Conservation (phyloP, 2,113 vertebrate genomes). For the Aleadryas rufinucha region DNA sequence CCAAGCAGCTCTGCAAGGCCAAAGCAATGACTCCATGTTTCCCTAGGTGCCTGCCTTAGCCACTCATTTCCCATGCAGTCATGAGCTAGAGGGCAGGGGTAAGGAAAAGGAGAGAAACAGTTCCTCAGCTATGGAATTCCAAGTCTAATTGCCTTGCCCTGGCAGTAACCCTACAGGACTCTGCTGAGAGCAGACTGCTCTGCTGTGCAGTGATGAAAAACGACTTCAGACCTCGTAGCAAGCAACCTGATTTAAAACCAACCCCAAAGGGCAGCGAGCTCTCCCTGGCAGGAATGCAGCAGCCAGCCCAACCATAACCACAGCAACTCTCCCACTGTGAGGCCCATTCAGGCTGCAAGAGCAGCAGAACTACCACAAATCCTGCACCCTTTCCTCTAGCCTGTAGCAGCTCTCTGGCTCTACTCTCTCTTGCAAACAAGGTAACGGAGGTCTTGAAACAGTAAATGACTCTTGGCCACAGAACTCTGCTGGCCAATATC, state of each 20-base stretch:
- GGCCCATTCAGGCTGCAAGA: neutral
- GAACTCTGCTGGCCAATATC: neutral
- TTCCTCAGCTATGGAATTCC: neutral
- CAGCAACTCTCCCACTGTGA: accelerated
- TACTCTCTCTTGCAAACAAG: neutral
- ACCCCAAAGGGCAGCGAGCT: neutral
- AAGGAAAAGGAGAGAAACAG: neutral
- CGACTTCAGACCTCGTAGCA: neutral
- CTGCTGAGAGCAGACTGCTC: neutral
- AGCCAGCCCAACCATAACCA: neutral
- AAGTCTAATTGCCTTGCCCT: neutral
- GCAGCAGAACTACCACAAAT: neutral
- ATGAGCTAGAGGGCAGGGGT: neutral
- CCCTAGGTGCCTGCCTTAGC: neutral
- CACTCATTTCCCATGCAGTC: neutral
- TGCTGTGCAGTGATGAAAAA: neutral
- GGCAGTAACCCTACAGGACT: neutral
- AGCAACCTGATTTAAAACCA: neutral
- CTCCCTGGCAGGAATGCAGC: neutral
- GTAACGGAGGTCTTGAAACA: neutral
- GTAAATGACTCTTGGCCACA: neutral
- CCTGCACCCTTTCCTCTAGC: neutral
- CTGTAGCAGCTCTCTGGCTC: neutral
- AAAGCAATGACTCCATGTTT: neutral
- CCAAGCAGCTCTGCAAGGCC: neutral